Evolutionary conservation across 64 coral and sea anemone genomes (phyloP).

Genomic region (Anthopleura sola): DNA sequence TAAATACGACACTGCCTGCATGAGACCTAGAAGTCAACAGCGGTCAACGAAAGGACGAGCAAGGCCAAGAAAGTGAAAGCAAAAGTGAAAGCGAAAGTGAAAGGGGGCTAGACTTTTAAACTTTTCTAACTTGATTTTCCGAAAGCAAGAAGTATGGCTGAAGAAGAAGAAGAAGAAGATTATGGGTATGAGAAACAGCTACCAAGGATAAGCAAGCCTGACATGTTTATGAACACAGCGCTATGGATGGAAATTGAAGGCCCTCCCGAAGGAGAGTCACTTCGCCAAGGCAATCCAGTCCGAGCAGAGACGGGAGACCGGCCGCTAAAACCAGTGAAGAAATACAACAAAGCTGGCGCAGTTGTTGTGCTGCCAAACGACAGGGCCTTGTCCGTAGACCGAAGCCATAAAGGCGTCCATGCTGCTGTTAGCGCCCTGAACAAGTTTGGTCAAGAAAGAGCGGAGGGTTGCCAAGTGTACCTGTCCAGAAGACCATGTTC

Average conservation of each 20-base stretch:
- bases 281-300: not conserved
- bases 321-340: not conserved
- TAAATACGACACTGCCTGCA: too few relatives aligned
- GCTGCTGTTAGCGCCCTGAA: conserved; percentile 24
- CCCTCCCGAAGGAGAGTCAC: not conserved
- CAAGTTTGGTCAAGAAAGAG: conserved; percentile 48
- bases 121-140: not conserved
- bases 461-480: conserved; percentile 30
- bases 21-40: too few relatives aligned
- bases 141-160: not conserved
- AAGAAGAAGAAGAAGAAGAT: not conserved
- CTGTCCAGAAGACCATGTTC: conserved; percentile 45
- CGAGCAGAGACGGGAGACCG: not conserved
- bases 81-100: not conserved
- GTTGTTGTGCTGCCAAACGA: conserved; percentile 19
- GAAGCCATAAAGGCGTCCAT: conserved; percentile 38
- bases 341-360: conserved; percentile 30
- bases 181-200: not conserved
- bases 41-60: not conserved
- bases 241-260: conserved; percentile 18
- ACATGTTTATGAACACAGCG: conserved; percentile 1
- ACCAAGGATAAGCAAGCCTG: not conserved
- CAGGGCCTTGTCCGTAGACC: conserved; percentile 37
- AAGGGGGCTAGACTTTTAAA: not conserved
- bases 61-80: not conserved